Percentiles rank a stretch among this genome's conserved stretches.
phyloP scores from a whole-genome alignment of 2,113 vertebrate genomes.

The Sporophila hypoxantha region DNA sequence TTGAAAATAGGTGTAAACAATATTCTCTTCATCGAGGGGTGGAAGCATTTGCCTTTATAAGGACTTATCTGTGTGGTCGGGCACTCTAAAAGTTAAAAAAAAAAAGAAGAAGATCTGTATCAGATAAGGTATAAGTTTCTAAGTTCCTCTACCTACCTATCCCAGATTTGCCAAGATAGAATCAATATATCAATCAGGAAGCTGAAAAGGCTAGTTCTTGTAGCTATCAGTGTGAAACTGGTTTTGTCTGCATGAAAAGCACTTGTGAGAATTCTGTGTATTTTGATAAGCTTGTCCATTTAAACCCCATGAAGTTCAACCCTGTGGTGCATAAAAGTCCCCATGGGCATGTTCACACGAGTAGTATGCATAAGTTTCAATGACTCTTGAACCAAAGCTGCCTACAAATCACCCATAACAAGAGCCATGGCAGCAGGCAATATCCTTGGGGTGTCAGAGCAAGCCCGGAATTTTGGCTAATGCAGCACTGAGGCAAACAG shows the following conservation, averaged over 20 bases:
- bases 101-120: neutral
- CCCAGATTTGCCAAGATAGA: neutral
- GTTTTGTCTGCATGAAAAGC: neutral
- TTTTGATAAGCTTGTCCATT: neutral
- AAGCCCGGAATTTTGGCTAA: neutral
- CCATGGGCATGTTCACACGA: neutral
- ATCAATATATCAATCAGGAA: neutral
- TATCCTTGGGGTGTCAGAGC: neutral
- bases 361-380: neutral
- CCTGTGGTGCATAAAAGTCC: neutral
- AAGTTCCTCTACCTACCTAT: neutral
- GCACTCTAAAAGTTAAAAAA: slow-evolving; percentile 70
- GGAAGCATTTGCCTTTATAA: slow-evolving; percentile 76
- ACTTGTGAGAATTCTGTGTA: neutral
- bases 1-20: slow-evolving; percentile 71
- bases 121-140: neutral
- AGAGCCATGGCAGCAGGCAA: neutral
- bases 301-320: neutral
- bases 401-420: neutral
- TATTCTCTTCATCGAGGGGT: slow-evolving; percentile 73
- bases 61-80: slow-evolving; percentile 68
- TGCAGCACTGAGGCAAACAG: neutral
- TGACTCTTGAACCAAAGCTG: neutral
- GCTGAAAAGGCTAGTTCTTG: neutral
- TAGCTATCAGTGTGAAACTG: neutral